Evolutionary conservation across 1,140 invertebrate species (phyloP), one percentile per base, ranked within the genome.

Genomic region (Drosophila pruinosa): DNA sequence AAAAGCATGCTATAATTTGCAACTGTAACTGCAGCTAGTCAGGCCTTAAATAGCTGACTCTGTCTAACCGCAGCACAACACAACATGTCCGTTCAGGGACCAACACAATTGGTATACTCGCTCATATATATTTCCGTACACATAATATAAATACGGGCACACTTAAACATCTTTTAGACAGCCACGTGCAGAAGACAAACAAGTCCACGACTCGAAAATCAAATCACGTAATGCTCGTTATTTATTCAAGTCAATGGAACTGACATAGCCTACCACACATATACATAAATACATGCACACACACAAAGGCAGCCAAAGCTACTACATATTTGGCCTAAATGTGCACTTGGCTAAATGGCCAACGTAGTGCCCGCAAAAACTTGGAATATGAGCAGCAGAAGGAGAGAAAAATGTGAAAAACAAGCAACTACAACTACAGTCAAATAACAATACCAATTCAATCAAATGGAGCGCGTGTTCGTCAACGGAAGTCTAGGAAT

Each of bases 391-490:
- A 75, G 62, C 56, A 38, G 21, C 17, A 50, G 59, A n/a, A 41
- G 4, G 50, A 34, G 10, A 28, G n/a, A 31, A 31, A 38, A 39
- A 43, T 10, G 24, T 28, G 14, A 31, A 58, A 24, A 34, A 8
- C 54, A 28, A 57, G 41, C 15, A n/a, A 50, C 41, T 43, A 57
- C 57, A 31, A 28, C 45, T 36, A 67, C 41, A 72, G 56, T 61
- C 76, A 63, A 78, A 75, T 76, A 89, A 80, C 79, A 79, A 83
- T 89, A 89, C 82, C 79, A 89, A 79, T 89, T 86, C 79, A 89
- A 89, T 85, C 81, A 86, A 85, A 85, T 85, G 65, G 71, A 69
- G 76, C 56, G 70, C 71, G 50, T 62, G 48, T 61, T 75, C 72
- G 52, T 70, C 56, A 74, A 77, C 81, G 77, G 57, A 85, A 86